Evolutionary conservation across 2,797 vertebrate species (phyloP).

Genomic region (Thaleichthys pacificus): DNA sequence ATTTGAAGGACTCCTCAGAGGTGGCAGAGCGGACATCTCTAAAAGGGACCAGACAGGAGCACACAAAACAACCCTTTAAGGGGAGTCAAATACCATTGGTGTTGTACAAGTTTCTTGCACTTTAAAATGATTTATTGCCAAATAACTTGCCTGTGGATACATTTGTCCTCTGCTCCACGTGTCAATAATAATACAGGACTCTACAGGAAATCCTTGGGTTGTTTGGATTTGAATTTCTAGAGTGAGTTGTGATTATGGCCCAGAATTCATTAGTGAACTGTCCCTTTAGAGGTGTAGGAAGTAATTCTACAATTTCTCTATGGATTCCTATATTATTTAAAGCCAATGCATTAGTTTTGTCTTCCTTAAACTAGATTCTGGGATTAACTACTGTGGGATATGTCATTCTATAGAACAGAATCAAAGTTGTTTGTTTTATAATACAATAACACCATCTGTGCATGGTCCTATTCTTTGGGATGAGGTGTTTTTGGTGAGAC

Average conservation of each 20-base stretch:
- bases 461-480: not conserved
- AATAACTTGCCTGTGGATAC: conserved; percentile 78
- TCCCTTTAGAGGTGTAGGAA: conserved; percentile 9
- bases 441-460: not conserved
- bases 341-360: not conserved
- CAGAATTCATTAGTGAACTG: conserved; percentile 13
- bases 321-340: conserved; percentile 4
- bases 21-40: not conserved
- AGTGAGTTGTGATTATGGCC: not conserved
- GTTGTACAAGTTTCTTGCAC: conserved; percentile 85
- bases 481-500: not conserved
- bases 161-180: conserved; percentile 65
- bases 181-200: conserved; percentile 53
- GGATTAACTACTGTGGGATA: not conserved
- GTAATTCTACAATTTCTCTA: not conserved
- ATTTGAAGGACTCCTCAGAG: not conserved
- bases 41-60: not conserved
- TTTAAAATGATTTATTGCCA: conserved; percentile 79
- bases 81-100: conserved; percentile 31
- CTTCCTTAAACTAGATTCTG: not conserved
- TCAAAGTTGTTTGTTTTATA: not conserved
- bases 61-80: not conserved
- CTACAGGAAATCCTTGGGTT: conserved; percentile 68
- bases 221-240: conserved; percentile 12
- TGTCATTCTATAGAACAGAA: not conserved